phyloP scores from a whole-genome alignment of 2,888 invertebrate species.

The Ariolimax columbianus region DNA sequence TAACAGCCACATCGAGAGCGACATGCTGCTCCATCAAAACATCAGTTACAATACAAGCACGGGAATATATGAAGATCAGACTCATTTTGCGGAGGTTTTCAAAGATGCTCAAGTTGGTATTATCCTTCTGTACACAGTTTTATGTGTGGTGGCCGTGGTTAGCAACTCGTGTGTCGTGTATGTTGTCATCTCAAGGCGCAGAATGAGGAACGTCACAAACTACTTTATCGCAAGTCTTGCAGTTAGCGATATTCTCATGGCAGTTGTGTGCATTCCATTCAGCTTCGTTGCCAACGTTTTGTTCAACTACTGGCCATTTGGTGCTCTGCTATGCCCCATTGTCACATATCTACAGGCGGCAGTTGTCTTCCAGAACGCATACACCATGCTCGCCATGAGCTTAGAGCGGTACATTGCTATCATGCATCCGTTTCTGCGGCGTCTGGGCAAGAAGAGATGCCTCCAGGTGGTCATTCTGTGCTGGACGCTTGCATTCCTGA shows the following conservation, averaged over 20 bases:
- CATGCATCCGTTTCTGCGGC: conserved; percentile 90
- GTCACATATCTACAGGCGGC: conserved; percentile 86
- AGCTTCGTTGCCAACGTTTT: conserved; percentile 87
- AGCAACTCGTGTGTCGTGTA: conserved; percentile 58
- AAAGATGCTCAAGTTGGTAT: conserved; percentile 27
- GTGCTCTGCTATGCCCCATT: conserved; percentile 87
- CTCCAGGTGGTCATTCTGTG: conserved; percentile 85
- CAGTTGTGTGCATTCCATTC: conserved; percentile 79
- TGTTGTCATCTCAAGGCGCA: conserved; percentile 82
- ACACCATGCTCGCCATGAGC: conserved; percentile 92
- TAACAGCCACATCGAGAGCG: neutral
- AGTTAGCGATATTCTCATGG: conserved; percentile 78
- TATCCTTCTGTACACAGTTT: conserved; percentile 29
- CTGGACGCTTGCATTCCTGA: conserved; percentile 87
- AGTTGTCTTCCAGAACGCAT: conserved; percentile 86
- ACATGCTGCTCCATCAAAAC: neutral
- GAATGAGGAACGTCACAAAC: conserved; percentile 94
- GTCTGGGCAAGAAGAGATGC: conserved; percentile 86
- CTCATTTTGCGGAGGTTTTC: conserved; percentile 10
- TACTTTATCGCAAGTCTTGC: conserved; percentile 80
- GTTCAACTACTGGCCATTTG: conserved; percentile 92
- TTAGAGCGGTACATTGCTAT: conserved; percentile 94
- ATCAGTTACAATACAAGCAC: neutral
- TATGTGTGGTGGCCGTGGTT: conserved; percentile 54
- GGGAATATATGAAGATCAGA: neutral